Percentiles rank a stretch among this genome's conserved stretches.
phyloP scores from a whole-genome alignment of 1,140 invertebrate species.

The Hesperophylax magnus region DNA sequence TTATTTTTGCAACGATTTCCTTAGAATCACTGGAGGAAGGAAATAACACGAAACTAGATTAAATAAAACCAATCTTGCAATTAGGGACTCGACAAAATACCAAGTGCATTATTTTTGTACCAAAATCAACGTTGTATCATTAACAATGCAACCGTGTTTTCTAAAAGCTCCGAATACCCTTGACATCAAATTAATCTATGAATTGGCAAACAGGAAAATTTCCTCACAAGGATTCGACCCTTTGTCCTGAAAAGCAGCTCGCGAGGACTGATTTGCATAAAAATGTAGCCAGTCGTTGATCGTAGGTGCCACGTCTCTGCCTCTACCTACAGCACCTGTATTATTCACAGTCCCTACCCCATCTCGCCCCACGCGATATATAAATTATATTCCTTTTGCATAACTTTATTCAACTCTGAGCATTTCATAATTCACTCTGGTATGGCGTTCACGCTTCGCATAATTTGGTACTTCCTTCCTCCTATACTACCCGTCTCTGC shows the following conservation, averaged over 20 bases:
- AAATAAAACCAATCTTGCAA: too few relatives aligned
- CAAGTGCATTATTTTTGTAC: too few relatives aligned
- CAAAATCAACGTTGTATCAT: too few relatives aligned
- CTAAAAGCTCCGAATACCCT: too few relatives aligned
- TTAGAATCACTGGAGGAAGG: not conserved
- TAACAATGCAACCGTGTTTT: too few relatives aligned
- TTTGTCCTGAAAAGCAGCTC: conserved; percentile 5
- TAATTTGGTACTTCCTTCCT: conserved; percentile 48
- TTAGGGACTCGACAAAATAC: too few relatives aligned
- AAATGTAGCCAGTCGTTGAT: conserved; percentile 2
- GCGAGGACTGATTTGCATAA: conserved; percentile 26
- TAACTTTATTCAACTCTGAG: conserved; percentile 30
- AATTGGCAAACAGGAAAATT: not conserved
- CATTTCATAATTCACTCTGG: conserved; percentile 53
- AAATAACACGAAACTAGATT: too few relatives aligned
- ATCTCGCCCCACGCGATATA: conserved; percentile 11
- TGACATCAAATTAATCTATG: not conserved
- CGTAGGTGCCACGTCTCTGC: too few relatives aligned
- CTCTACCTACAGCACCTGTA: too few relatives aligned
- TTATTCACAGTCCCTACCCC: not conserved
- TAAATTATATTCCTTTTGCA: conserved; percentile 37
- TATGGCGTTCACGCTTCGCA: conserved; percentile 53
- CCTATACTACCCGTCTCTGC: conserved; percentile 8
- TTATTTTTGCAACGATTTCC: not conserved
- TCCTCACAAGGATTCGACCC: not conserved